Conservation (phyloP, 2,797 vertebrate species). For the Poecile montanus region DNA sequence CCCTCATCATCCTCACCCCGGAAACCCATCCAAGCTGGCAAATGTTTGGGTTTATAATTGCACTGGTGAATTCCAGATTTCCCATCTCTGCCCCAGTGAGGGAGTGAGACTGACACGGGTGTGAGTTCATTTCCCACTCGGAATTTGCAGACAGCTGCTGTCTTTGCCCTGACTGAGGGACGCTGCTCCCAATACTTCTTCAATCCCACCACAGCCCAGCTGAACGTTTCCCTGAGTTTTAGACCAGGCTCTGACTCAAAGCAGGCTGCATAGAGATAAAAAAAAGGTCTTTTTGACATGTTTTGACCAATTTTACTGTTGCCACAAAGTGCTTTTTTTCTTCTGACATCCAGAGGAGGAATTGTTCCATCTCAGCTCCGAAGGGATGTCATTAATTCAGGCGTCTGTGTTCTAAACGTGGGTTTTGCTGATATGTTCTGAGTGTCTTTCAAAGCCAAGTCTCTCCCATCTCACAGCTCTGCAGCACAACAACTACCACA, state of each 20-base stretch:
- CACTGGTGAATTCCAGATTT: neutral
- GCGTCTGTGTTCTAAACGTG: conserved; percentile 25
- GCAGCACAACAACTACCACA: neutral
- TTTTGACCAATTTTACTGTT: neutral
- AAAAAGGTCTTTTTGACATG: neutral
- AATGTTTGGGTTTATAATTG: neutral
- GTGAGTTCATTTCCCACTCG: neutral
- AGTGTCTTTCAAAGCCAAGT: neutral
- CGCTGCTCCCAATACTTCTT: accelerated
- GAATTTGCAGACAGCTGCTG: neutral
- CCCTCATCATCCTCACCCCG: neutral
- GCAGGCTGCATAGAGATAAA: neutral
- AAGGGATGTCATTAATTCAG: conserved; percentile 29
- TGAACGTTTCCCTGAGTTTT: accelerated
- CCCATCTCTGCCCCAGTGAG: neutral
- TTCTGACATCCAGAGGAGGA: neutral
- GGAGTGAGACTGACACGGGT: neutral
- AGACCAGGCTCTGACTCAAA: neutral
- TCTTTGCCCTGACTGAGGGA: neutral
- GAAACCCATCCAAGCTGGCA: neutral
- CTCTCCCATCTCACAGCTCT: neutral
- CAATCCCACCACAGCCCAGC: neutral
- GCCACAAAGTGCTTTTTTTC: neutral
- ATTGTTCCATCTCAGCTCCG: neutral
- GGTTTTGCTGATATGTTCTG: neutral